A percentile compares a stretch with the other conserved stretches of the same genome.
Evolutionary conservation across 2,113 vertebrate species (phyloP).

Genomic region (Hemibagrus wyckioides): DNA sequence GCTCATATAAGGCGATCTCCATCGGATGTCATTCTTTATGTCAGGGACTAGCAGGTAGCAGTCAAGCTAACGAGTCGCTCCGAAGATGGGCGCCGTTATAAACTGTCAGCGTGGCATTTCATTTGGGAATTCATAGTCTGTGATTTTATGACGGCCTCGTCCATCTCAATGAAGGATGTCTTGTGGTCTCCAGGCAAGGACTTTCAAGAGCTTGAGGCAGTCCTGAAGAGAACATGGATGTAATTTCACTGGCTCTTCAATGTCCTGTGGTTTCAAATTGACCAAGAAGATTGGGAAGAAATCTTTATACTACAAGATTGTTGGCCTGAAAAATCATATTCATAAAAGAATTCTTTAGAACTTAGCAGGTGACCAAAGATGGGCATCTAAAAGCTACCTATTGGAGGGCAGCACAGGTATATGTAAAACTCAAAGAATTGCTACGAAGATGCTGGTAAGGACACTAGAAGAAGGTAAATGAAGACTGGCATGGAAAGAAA

Average conservation of each 20-base stretch:
- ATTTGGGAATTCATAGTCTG: constrained; percentile 42
- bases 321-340: not conserved
- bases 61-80: constrained; percentile 44
- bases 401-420: not conserved
- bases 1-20: constrained; percentile 39
- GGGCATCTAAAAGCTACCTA: not conserved
- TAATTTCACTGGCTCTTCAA: constrained; percentile 20
- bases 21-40: constrained; percentile 49
- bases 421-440: not conserved
- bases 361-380: not conserved
- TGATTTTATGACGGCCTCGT: constrained; percentile 46
- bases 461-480: not conserved
- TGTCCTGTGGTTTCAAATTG: constrained; percentile 9
- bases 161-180: constrained; percentile 47
- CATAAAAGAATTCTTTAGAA: not conserved
- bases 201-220: constrained; percentile 3
- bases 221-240: not conserved
- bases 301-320: not conserved
- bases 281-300: not conserved
- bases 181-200: not conserved
- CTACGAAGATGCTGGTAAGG: not conserved
- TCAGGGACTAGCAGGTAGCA: constrained; percentile 49
- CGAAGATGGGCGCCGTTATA: constrained; percentile 2
- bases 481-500: not conserved
- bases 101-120: constrained; percentile 52